A percentile compares a stretch with the other conserved stretches of the same genome.
phyloP scores from a whole-genome alignment of 1,140 invertebrate genomes.

The Aporrectodea caliginosa region DNA sequence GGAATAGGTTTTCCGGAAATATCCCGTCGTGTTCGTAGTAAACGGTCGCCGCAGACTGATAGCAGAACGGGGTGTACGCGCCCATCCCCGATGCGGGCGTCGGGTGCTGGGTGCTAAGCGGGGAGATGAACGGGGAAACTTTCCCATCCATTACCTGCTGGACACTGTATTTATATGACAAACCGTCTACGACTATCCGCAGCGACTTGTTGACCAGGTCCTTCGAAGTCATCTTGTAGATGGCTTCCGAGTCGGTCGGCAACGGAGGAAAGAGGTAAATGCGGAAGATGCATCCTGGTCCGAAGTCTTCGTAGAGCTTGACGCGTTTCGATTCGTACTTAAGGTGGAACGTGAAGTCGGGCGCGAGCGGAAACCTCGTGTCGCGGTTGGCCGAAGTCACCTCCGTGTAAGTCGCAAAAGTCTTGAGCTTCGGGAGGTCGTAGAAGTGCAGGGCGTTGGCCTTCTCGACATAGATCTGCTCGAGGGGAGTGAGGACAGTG shows the following conservation, averaged over 20 bases:
- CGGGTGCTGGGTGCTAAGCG: conserved; percentile 24
- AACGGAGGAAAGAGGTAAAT: conserved; percentile 29
- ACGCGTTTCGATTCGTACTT: conserved; percentile 17
- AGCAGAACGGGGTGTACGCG: conserved; percentile 28
- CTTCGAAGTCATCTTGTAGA: conserved; percentile 16
- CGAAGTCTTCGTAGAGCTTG: conserved; percentile 28
- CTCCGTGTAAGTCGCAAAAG: conserved; percentile 12
- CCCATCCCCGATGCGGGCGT: conserved; percentile 30
- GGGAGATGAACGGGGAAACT: conserved; percentile 26
- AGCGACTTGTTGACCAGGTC: conserved; percentile 22
- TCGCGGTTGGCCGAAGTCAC: conserved; percentile 31
- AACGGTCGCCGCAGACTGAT: conserved; percentile 11
- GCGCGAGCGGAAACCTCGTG: conserved; percentile 28
- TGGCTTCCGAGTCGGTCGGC: conserved; percentile 12
- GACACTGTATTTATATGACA: conserved; percentile 14
- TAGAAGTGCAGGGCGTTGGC: conserved; percentile 14
- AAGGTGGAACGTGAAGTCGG: conserved; percentile 33
- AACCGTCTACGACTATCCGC: conserved; percentile 18
- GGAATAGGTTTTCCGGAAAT: conserved; percentile 26
- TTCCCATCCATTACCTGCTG: conserved; percentile 20
- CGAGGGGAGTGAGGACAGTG: background rate
- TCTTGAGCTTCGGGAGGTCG: conserved; percentile 27
- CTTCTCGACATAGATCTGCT: background rate
- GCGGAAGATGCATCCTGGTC: conserved; percentile 28
- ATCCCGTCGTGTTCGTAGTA: conserved; percentile 16